Evolutionary conservation across 1,140 invertebrate genomes (phyloP).

Genomic region (Cydia amplana): DNA sequence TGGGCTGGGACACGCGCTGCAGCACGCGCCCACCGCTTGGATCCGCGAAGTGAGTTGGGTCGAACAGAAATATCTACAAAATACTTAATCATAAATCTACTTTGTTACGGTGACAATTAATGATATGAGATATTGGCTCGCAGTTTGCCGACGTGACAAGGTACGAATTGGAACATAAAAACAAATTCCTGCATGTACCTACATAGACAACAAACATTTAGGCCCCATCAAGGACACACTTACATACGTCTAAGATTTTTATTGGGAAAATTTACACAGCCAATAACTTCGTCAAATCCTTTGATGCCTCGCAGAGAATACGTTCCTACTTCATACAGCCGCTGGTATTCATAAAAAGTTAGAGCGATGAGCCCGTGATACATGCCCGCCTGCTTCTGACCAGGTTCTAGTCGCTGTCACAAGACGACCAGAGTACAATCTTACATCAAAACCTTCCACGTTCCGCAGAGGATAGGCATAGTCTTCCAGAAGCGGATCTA

Average conservation of each 20-base stretch:
- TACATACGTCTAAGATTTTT: not conserved
- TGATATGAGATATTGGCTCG: too few relatives aligned
- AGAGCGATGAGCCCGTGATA: slow-evolving; percentile 64
- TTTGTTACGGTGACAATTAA: too few relatives aligned
- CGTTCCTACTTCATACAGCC: too few relatives aligned
- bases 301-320: slow-evolving; percentile 50
- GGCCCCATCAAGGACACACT: too few relatives aligned
- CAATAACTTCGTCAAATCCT: slow-evolving; percentile 46
- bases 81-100: too few relatives aligned
- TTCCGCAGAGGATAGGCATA: slow-evolving; percentile 74
- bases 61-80: slow-evolving; percentile 55
- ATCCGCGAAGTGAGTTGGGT: slow-evolving; percentile 59
- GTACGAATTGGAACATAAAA: too few relatives aligned
- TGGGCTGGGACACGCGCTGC: slow-evolving; percentile 48
- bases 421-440: slow-evolving; percentile 31
- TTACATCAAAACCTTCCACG: slow-evolving; percentile 65
- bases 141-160: too few relatives aligned
- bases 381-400: slow-evolving; percentile 46
- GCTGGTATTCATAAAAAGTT: too few relatives aligned
- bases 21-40: slow-evolving; percentile 52
- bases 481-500: slow-evolving; percentile 75
- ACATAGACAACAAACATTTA: too few relatives aligned
- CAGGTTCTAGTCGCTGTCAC: not conserved
- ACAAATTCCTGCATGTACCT: too few relatives aligned
- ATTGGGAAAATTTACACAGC: not conserved